phyloP scores from a whole-genome alignment of 2,113 vertebrate genomes.

The Phrynosoma platyrhinos region DNA sequence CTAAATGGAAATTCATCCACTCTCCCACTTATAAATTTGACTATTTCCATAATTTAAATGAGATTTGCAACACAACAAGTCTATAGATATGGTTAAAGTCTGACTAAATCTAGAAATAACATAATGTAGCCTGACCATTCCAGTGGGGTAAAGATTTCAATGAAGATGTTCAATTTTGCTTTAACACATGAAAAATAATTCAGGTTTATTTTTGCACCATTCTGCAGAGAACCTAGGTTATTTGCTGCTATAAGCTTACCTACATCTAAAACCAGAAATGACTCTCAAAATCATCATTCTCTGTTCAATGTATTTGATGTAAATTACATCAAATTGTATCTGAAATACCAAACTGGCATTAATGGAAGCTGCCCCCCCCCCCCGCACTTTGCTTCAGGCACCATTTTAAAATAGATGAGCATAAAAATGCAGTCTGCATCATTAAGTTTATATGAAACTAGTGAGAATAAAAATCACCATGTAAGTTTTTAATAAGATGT shows the following conservation, averaged over 20 bases:
- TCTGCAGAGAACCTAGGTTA: constrained; percentile 70
- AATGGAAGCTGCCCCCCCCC: constrained; percentile 79
- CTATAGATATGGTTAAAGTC: constrained; percentile 58
- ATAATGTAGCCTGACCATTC: constrained; percentile 30
- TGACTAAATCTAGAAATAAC: constrained; percentile 35
- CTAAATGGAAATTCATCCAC: neutral
- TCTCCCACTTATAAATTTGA: neutral
- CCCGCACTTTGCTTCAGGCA: constrained; percentile 80
- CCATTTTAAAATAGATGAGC: constrained; percentile 89
- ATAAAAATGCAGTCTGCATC: constrained; percentile 88
- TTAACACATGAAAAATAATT: constrained; percentile 50
- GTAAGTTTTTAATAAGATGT: constrained; percentile 89
- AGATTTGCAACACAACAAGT: constrained; percentile 46
- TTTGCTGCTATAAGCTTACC: constrained; percentile 74
- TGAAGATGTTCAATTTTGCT: constrained; percentile 42
- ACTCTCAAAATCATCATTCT: constrained; percentile 80
- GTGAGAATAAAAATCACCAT: constrained; percentile 90
- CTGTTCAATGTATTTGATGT: constrained; percentile 87
- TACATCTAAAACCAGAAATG: constrained; percentile 79
- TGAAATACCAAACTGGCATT: constrained; percentile 90
- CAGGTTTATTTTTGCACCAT: constrained; percentile 25
- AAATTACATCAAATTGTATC: constrained; percentile 90
- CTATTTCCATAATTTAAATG: constrained; percentile 25
- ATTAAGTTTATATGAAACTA: constrained; percentile 91
- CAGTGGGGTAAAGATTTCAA: neutral